These are phyloP conservation scores for Enteromius fasciolatus DNA, from an alignment of 2,797 vertebrate genomes.

Conservation along the genomic window DNA sequence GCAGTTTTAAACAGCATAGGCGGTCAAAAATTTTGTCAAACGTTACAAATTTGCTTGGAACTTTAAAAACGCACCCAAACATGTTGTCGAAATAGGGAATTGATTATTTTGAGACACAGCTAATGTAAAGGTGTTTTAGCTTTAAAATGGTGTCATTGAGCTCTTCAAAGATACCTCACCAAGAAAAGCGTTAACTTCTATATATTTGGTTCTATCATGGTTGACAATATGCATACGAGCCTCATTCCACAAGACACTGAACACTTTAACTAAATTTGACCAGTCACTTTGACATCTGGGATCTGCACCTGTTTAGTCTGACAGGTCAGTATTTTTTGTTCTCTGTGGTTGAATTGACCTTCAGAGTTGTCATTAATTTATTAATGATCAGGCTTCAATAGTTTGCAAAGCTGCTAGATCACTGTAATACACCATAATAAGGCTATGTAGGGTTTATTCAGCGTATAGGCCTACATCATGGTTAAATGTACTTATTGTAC, in stretches of 20 bases:
- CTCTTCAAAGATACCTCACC: neutral
- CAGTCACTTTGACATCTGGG: neutral
- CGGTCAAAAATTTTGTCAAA: neutral
- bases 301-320: neutral
- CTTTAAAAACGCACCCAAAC: neutral
- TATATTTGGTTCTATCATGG: neutral
- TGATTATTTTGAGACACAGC: neutral
- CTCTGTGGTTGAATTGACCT: slow-evolving; percentile 27
- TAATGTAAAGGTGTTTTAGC: neutral
- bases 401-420: neutral
- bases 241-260: neutral
- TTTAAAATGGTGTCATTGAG: neutral
- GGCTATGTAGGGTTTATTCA: neutral
- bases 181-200: neutral
- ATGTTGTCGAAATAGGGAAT: neutral
- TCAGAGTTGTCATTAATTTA: slow-evolving; percentile 10
- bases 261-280: neutral
- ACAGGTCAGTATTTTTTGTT: neutral
- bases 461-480: neutral
- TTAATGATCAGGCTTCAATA: neutral
- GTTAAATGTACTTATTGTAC: neutral
- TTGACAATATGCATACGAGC: neutral
- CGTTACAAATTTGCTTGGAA: neutral
- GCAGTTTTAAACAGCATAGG: neutral
- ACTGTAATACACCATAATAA: neutral